A percentile compares a stretch with the other conserved stretches of the same genome.
phyloP scores from a whole-genome alignment of 2,888 invertebrate species.

The Aspidiotus rigidus region DNA sequence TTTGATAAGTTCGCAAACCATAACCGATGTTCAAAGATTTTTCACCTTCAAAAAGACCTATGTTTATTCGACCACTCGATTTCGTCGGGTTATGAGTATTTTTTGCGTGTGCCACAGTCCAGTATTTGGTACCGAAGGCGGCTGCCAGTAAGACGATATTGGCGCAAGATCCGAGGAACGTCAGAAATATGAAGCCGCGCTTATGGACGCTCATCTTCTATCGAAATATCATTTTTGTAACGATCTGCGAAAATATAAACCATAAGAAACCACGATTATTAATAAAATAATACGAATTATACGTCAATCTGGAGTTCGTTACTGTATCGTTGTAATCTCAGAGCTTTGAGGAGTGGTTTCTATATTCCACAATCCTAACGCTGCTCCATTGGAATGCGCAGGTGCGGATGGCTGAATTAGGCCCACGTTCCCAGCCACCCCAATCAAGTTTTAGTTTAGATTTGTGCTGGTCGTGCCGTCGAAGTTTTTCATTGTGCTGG shows the following conservation, averaged over 20 bases:
- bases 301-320: too few relatives aligned
- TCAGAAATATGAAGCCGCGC: slow-evolving; percentile 68
- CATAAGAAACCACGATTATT: too few relatives aligned
- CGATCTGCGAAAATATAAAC: slow-evolving; percentile 1
- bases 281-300: too few relatives aligned
- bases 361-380: too few relatives aligned
- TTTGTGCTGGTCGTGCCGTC: too few relatives aligned
- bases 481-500: too few relatives aligned
- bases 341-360: too few relatives aligned
- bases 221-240: slow-evolving; percentile 12
- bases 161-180: slow-evolving; percentile 68
- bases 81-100: slow-evolving; percentile 51
- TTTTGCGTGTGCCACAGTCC: slow-evolving; percentile 67
- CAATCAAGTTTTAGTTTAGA: too few relatives aligned
- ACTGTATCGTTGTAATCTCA: too few relatives aligned
- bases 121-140: slow-evolving; percentile 70
- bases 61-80: slow-evolving; percentile 66
- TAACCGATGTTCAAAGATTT: slow-evolving; percentile 73
- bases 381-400: too few relatives aligned
- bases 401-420: too few relatives aligned
- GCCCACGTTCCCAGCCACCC: too few relatives aligned
- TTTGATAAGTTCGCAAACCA: slow-evolving; percentile 64
- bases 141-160: slow-evolving; percentile 69
- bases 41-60: slow-evolving; percentile 78
- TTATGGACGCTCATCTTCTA: slow-evolving; percentile 56